phyloP scores from a whole-genome alignment of 2,113 vertebrate genomes.

The Leptobrachium ailaonicum region DNA sequence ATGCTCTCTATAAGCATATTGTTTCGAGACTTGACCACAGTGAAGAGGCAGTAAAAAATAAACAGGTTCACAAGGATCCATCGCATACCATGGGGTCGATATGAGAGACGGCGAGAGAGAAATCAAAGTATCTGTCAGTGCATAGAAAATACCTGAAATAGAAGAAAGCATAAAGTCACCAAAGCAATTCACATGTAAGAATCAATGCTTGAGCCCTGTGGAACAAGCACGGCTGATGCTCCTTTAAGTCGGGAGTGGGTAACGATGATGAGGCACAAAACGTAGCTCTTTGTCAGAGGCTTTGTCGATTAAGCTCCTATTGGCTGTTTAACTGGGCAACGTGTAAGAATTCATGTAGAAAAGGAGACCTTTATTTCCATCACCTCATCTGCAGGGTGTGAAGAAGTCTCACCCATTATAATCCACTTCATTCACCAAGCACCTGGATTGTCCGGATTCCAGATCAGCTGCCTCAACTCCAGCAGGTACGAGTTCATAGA shows the following conservation, averaged over 20 bases:
- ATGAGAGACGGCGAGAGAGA: background rate
- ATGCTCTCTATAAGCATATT: constrained; percentile 12
- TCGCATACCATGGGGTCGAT: background rate
- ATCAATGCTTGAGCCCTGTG: background rate
- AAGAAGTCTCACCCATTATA: constrained; percentile 9
- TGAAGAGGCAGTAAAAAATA: constrained; percentile 7
- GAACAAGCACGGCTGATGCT: background rate
- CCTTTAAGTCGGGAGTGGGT: background rate
- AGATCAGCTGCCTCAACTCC: background rate
- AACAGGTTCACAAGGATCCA: background rate
- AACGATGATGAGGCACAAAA: constrained; percentile 18
- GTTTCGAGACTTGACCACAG: background rate
- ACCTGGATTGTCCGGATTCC: background rate
- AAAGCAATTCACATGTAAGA: constrained; percentile 12
- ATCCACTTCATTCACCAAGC: background rate
- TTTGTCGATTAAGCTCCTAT: background rate
- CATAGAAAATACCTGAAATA: constrained; percentile 48
- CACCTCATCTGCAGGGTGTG: constrained; percentile 1
- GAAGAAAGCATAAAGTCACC: constrained; percentile 19
- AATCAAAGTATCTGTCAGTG: constrained; percentile 12
- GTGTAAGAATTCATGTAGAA: constrained; percentile 1
- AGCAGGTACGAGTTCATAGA: background rate
- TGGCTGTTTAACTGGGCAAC: constrained; percentile 5
- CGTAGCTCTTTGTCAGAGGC: constrained; percentile 12
- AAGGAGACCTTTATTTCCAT: background rate